Base-by-base conservation (phyloP, 1,140 invertebrate species). In the Formica selysi region DNA sequence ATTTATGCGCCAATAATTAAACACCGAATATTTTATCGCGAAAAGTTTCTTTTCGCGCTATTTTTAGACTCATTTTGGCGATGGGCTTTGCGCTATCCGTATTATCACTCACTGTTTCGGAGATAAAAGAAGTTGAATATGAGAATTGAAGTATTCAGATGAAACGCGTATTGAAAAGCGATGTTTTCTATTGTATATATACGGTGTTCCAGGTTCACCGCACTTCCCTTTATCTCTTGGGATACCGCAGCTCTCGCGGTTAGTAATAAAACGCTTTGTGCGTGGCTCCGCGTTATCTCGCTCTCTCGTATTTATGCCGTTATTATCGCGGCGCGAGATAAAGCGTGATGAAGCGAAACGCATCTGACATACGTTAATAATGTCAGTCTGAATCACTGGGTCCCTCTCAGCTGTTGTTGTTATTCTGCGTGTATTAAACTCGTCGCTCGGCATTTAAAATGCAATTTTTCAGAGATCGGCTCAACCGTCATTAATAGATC, bases 331-430 rank as follows among this genome's bases (percentile, higher is more conserved):
- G 38, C 68, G 38, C 29, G 79, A 51, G 48, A 83, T 83, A 83
- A 83, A 83, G 68, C 68, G 54, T 61, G 68, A 74, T 74, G 67
- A 59, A 41, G 67, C 79, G 78, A 51, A 65, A 70, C 51, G 65
- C 38, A 70, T 64, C 68, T 73, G 79, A 83, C 68, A 29, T 81
- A 73, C 38, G 79, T 83, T 83, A 73, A 83, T 83, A 83, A 74
- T 73, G 79, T 62, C 68, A 48, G 68, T 61, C 29, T 36, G 68
- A 73, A 36, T 73, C 54, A 73, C 38, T 71, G 68, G 22, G 11
- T 71, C 38, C 22, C 41, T 44, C 19, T 1, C 36, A 22, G 22
- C 73, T 38, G 38, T 44, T 71, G 48, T 32, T 71, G 44, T 73
- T 61, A 51, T 19, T 51, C 16, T 3, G 48, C 79, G 57, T 71